Evolutionary conservation across 1,140 invertebrate species (phyloP).

Genomic region (Cherax destructor): DNA sequence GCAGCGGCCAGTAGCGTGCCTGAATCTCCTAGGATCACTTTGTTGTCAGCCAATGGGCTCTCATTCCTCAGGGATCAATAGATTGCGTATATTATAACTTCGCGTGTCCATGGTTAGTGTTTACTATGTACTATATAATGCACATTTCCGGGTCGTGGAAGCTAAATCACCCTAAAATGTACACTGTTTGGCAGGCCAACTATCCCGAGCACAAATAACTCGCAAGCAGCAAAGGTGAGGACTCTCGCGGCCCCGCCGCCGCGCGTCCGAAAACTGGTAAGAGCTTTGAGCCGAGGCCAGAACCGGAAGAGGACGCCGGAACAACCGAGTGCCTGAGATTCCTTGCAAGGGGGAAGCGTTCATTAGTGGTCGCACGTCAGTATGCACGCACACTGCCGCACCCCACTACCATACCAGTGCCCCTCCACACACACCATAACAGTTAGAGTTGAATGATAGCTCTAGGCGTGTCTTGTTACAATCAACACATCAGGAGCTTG

Average conservation of each 20-base stretch:
- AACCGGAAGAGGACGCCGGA: slow-evolving; percentile 43
- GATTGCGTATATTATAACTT: slow-evolving; percentile 64
- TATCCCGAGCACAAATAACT: neutral
- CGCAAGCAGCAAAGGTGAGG: neutral
- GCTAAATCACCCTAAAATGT: slow-evolving; percentile 12
- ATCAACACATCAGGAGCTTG: too few species aligned
- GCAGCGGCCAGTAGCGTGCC: slow-evolving; percentile 37
- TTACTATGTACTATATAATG: slow-evolving; percentile 41
- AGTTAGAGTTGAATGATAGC: too few species aligned
- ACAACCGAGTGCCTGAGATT: slow-evolving; percentile 52
- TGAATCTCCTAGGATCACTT: slow-evolving; percentile 29
- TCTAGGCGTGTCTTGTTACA: too few species aligned
- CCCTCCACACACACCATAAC: neutral
- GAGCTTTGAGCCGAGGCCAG: slow-evolving; percentile 10
- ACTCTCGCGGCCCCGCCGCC: neutral
- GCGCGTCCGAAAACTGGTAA: neutral
- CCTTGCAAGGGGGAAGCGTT: slow-evolving; percentile 43
- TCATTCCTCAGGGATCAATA: slow-evolving; percentile 57
- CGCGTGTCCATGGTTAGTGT: slow-evolving; percentile 51
- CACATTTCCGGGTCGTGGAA: neutral
- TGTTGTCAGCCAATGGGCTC: slow-evolving; percentile 48
- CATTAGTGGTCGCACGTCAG: neutral
- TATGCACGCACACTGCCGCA: neutral
- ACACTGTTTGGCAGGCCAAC: neutral
- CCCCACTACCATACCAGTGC: neutral